Evolutionary conservation across 2,888 invertebrate species (phyloP).

Genomic region (Harpalus rubripes): DNA sequence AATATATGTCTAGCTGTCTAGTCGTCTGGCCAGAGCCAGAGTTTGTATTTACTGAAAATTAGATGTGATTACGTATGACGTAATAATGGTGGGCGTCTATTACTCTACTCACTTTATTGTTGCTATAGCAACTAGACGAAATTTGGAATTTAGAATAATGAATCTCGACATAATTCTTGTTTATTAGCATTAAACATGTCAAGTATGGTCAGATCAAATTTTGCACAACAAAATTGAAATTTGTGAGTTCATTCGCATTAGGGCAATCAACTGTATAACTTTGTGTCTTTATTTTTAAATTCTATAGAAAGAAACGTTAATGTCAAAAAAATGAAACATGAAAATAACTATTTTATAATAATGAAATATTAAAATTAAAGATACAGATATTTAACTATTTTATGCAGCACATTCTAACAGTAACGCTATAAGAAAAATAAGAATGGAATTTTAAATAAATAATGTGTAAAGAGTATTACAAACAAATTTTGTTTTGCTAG

Average conservation of each 20-base stretch:
- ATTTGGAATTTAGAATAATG: neutral
- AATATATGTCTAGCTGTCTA: slow-evolving; percentile 31
- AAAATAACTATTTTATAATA: too few relatives aligned
- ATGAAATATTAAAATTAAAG: too few relatives aligned
- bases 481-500: too few relatives aligned
- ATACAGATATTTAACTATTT: too few relatives aligned
- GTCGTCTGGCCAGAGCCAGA: slow-evolving; percentile 24
- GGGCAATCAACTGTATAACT: too few relatives aligned
- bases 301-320: too few relatives aligned
- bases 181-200: neutral
- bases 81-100: slow-evolving; percentile 44
- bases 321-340: too few relatives aligned
- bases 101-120: slow-evolving; percentile 7
- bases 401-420: too few relatives aligned
- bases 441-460: too few relatives aligned
- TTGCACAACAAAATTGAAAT: neutral
- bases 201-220: neutral
- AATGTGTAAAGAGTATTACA: too few relatives aligned
- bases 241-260: neutral
- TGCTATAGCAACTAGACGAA: slow-evolving; percentile 9
- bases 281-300: too few relatives aligned
- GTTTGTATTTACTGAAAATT: slow-evolving; percentile 33
- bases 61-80: slow-evolving; percentile 41
- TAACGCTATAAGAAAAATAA: too few relatives aligned
- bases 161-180: neutral